Base-by-base conservation (phyloP, 2,113 vertebrate species). In the Bubo scandiacus region DNA sequence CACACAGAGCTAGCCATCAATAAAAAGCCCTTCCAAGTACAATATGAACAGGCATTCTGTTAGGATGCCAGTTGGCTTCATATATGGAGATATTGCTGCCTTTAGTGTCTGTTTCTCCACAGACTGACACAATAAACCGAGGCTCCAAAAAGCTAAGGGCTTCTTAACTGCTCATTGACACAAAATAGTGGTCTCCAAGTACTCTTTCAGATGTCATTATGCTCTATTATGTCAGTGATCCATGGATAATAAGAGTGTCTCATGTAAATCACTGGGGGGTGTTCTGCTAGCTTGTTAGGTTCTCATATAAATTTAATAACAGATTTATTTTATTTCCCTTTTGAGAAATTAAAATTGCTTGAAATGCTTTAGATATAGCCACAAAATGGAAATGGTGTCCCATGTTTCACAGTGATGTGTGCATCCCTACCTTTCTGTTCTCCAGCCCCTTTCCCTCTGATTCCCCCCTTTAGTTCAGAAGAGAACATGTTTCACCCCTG, bases 121-220 rank as follows among this genome's bases (percentile, higher is more conserved):
- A 95, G 88, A 96, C 74, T 93, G 89, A 94, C 88, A 91, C 83
- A 92, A 96, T 94, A 97, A 97, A 96, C 86, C 1, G 7, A 86
- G 14, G 63, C 59, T 94, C 75, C 78, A 92, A 92, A 93, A 96
- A 96, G 68, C 92, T 92, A 88, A 96, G 81, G 91, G 91, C 73
- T 95, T 95, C 93, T 96, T 95, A 97, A 96, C 85, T 93, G 81
- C 91, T 95, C 94, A 92, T 96, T 95, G 95, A 94, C 92, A 92
- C 82, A 95, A 93, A 86, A 86, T 93, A 97, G 79, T 95, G 83
- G 89, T 95, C 92, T 97, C 96, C 65, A 89, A 97, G 87, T 94
- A 87, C 81, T 92, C 88, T 96, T 96, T 97, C 78, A 72, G 80
- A 79, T 91, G 77, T 84, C 90, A 91, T 94, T 96, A 88, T 5